Evolutionary conservation across 37 sponge, comb jelly and placozoan genomes (phyloP).

Genomic region (Hexactinellida sp.): DNA sequence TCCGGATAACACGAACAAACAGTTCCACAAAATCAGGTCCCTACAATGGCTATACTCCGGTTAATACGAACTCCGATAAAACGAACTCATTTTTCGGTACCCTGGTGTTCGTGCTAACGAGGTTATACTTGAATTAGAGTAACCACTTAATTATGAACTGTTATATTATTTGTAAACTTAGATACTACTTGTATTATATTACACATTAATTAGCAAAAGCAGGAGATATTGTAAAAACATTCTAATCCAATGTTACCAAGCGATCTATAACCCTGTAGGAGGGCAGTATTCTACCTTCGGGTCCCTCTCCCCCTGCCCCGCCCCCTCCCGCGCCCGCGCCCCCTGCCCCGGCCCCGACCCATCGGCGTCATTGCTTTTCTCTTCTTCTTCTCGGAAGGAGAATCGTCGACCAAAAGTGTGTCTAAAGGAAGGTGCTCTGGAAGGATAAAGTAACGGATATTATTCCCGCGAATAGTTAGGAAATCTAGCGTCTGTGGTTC

Average conservation of each 20-base stretch:
- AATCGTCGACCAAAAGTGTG: slow-evolving; percentile 83
- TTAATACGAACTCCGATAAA: too few species aligned
- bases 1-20: too few species aligned
- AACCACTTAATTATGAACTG: too few species aligned
- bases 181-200: too few species aligned
- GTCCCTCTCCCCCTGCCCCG: slow-evolving; percentile 42
- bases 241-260: slow-evolving; percentile 5
- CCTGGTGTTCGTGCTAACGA: too few species aligned
- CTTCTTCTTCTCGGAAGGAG: slow-evolving; percentile 44
- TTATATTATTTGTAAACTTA: too few species aligned
- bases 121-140: too few species aligned
- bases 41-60: too few species aligned
- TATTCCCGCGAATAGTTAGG: slow-evolving; percentile 87
- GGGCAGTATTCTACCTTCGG: slow-evolving; percentile 11
- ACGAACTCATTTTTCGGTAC: too few species aligned
- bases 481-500: slow-evolving; percentile 83
- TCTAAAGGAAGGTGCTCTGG: slow-evolving; percentile 92
- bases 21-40: too few species aligned
- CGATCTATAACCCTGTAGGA: not conserved
- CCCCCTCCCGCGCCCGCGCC: slow-evolving; percentile 53
- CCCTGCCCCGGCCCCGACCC: slow-evolving; percentile 58
- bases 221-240: not conserved
- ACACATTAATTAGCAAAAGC: not conserved
- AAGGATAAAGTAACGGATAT: slow-evolving; percentile 83
- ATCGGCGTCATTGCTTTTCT: slow-evolving; percentile 44